A percentile compares a stretch with the other conserved stretches of the same genome.
These are phyloP conservation scores for Caenorhabditis inopinata DNA, from an alignment of 1,140 invertebrate species.

Conservation along the genomic window DNA sequence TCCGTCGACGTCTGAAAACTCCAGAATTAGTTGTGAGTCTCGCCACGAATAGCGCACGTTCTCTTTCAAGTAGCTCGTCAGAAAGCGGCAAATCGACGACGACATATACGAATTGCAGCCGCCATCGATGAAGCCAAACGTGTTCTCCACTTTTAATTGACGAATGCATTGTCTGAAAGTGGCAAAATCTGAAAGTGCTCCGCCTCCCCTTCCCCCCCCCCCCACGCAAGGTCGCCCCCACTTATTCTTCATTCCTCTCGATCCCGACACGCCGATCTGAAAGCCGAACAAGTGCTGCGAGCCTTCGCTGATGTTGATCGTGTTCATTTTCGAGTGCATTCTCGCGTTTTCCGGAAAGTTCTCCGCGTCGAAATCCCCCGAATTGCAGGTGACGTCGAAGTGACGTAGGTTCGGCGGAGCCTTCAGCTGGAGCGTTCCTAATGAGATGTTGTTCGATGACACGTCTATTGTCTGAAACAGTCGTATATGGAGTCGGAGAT, in stretches of 20 bases:
- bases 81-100: neutral
- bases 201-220: no score
- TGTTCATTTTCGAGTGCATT: neutral
- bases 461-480: constrained; percentile 38
- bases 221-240: no score
- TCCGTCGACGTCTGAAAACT: neutral
- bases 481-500: neutral
- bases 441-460: constrained; percentile 38
- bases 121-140: constrained; percentile 41
- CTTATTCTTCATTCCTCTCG: constrained; percentile 38
- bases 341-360: neutral
- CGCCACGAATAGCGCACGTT: neutral
- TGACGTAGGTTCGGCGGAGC: constrained; percentile 33
- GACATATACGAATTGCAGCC: constrained; percentile 43
- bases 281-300: constrained; percentile 29
- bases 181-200: no score
- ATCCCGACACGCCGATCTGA: constrained; percentile 37
- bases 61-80: neutral
- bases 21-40: neutral
- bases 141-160: constrained; percentile 30
- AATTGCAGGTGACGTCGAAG: constrained; percentile 44
- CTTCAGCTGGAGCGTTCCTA: constrained; percentile 1
- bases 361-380: constrained; percentile 16
- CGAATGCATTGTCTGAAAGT: constrained; percentile 41
- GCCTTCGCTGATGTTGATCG: neutral